Percentiles rank a stretch among this genome's conserved stretches.
Conservation (phyloP, 2,888 invertebrate genomes). For the Netelia fuscicornis region DNA sequence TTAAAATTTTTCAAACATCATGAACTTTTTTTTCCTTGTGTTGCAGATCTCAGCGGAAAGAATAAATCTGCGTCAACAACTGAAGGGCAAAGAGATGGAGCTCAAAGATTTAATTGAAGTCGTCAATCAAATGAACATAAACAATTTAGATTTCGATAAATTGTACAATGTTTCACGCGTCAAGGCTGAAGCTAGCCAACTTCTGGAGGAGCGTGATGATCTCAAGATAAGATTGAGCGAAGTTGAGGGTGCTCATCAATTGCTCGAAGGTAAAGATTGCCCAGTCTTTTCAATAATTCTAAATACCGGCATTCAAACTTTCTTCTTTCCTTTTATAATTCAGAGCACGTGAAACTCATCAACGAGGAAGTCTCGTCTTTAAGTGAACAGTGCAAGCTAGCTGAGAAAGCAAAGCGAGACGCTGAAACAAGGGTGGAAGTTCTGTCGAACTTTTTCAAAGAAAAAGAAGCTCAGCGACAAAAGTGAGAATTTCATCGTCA, state of each 20-base stretch:
- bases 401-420: conserved; percentile 91
- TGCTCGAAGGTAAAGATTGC: conserved; percentile 82
- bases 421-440: conserved; percentile 94
- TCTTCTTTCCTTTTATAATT: conserved; percentile 67
- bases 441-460: conserved; percentile 95
- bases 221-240: conserved; percentile 80
- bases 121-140: conserved; percentile 78
- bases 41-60: conserved; percentile 77
- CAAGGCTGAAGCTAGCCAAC: conserved; percentile 87
- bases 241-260: conserved; percentile 83
- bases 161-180: conserved; percentile 87
- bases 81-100: conserved; percentile 81
- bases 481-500: conserved; percentile 87
- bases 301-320: background rate
- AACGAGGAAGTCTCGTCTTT: conserved; percentile 86
- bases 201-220: conserved; percentile 86
- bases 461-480: conserved; percentile 94
- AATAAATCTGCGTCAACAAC: conserved; percentile 74
- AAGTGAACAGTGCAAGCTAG: conserved; percentile 87
- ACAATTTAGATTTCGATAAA: conserved; percentile 83
- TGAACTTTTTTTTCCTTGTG: conserved; percentile 9
- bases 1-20: conserved; percentile 7
- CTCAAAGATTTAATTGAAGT: conserved; percentile 79
- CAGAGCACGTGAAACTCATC: conserved; percentile 84
- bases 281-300: conserved; percentile 1